Base-by-base conservation (phyloP, 1,140 invertebrate species). In the Pseudomyrmex sp. region DNA sequence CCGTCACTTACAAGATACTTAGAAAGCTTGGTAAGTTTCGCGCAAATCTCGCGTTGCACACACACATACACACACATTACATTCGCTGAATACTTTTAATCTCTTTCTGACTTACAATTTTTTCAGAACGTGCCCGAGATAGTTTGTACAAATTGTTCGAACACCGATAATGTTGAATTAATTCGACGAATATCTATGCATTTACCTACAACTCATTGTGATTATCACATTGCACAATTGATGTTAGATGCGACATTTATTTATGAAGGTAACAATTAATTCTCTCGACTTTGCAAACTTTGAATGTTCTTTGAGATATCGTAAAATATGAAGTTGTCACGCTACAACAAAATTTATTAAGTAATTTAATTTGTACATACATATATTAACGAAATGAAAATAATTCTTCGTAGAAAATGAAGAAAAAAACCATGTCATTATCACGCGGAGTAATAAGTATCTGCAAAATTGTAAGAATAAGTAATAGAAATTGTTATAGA, bases 1-100 rank as follows among this genome's bases (percentile, higher is more conserved):
- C 96, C 97, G 18, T 93, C 95, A 10, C 90, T 98, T 0, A 95
- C 96, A 12, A 95, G 95, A 76, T 98, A 97, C 95, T 92, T 98
- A 50, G 95, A 96, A 74, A 95, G 95, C 79, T 92, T 97, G 93
- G 97, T 97, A 95, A 95, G 95, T 95, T 7, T 9, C 12, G 50
- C 18, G 4, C 2, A 56, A 58, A 46, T 70, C 12, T 70, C 15
- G 2, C 46, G 46, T 2, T 69, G 5, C 35, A 7, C 35, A 7
- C 35, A 7, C 5, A 7, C 5, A 35, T 5, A 35, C 5, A 35
- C 35, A 35, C 5, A 35, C 35, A 35, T 2, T 7, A 35, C 35
- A 68, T 58, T 69, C 9, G 0, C 20, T 20, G n/a, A 65, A 48
- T 77, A 54, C 46, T 74, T 23, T 20, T 2, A 0, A n/a, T 15